Percentiles rank a stretch among this genome's conserved stretches.
phyloP scores from a whole-genome alignment of 2,797 vertebrate genomes.

The Oryzias sinensis region DNA sequence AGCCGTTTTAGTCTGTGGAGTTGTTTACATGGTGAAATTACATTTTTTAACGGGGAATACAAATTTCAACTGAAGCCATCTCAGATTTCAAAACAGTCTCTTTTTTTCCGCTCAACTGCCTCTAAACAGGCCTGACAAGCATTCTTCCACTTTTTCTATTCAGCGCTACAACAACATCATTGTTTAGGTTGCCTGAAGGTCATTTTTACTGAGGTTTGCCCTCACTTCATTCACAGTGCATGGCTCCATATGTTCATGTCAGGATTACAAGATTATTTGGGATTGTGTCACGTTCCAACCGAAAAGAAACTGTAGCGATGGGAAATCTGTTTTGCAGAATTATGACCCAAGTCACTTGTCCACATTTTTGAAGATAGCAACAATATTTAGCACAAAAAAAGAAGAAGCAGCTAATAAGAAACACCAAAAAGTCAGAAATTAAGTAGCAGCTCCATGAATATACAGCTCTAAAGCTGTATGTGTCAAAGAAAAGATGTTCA shows the following conservation, averaged over 20 bases:
- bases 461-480: background rate
- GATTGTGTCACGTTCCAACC: slow-evolving; percentile 5
- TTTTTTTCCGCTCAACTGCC: slow-evolving; percentile 48
- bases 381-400: background rate
- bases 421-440: slow-evolving; percentile 1
- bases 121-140: slow-evolving; percentile 38
- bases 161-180: slow-evolving; percentile 31
- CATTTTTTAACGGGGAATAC: slow-evolving; percentile 43
- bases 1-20: background rate
- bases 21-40: slow-evolving; percentile 24
- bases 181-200: slow-evolving; percentile 38
- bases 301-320: slow-evolving; percentile 12
- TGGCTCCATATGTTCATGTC: slow-evolving; percentile 47
- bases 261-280: slow-evolving; percentile 38
- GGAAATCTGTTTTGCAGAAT: slow-evolving; percentile 24
- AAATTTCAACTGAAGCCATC: slow-evolving; percentile 14
- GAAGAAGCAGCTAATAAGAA: slow-evolving; percentile 2
- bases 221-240: slow-evolving; percentile 20
- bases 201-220: slow-evolving; percentile 1
- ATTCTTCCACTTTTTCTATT: slow-evolving; percentile 36
- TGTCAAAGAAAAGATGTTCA: too few species aligned
- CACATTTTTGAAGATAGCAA: slow-evolving; percentile 1
- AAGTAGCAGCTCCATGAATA: slow-evolving; percentile 16
- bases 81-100: slow-evolving; percentile 50
- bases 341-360: background rate